Evolutionary conservation across 2,888 invertebrate species (phyloP).

Genomic region (Myopa testacea): DNA sequence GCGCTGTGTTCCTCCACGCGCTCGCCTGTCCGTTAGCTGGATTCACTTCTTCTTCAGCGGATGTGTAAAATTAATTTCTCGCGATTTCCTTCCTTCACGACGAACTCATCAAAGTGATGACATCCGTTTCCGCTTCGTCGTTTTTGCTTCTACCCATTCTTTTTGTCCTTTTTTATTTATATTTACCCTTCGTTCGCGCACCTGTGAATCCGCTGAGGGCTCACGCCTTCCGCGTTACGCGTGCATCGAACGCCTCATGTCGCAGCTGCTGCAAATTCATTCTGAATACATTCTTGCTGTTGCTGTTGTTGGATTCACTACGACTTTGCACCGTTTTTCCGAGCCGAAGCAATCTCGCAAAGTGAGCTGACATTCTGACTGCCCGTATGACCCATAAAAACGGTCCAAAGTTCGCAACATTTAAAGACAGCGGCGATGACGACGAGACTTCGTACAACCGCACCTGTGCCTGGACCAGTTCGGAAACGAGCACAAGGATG

Average conservation of each 20-base stretch:
- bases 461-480: background rate
- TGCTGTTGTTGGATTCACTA: background rate
- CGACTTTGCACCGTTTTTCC: constrained; percentile 12
- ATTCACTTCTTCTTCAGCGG: background rate
- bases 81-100: constrained; percentile 53
- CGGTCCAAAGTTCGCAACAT: background rate
- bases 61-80: constrained; percentile 54
- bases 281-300: constrained; percentile 23
- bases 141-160: constrained; percentile 34
- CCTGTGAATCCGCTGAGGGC: no score
- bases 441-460: background rate
- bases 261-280: constrained; percentile 13
- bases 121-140: constrained; percentile 49
- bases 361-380: constrained; percentile 19
- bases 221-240: background rate
- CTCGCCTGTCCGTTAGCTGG: constrained; percentile 39
- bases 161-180: background rate
- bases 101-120: constrained; percentile 55
- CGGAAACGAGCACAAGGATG: background rate
- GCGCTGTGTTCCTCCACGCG: background rate
- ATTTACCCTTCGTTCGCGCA: background rate
- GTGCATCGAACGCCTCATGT: background rate
- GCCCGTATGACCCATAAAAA: background rate
- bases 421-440: background rate
- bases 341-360: constrained; percentile 6